Evolutionary conservation across 2,888 invertebrate species (phyloP).

Genomic region (Osedax frankpressi): DNA sequence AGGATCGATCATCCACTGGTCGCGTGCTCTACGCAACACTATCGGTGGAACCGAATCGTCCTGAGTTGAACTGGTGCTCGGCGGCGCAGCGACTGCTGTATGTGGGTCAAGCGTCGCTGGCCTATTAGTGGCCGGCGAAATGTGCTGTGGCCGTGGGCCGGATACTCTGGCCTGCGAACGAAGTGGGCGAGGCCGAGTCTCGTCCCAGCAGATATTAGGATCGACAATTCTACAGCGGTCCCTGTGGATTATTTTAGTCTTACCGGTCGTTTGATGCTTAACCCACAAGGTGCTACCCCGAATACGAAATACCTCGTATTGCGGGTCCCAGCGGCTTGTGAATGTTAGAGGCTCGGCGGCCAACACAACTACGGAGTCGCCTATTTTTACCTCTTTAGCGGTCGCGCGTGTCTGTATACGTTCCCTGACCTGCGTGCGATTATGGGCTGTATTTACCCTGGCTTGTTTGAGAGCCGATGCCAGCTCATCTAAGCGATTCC

Average conservation of each 20-base stretch:
- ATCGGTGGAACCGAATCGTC: background rate
- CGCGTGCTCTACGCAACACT: too few relatives aligned
- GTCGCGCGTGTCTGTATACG: background rate
- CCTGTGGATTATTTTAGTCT: background rate
- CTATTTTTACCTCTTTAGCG: background rate
- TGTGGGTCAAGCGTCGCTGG: too few relatives aligned
- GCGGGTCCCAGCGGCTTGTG: slow-evolving; percentile 16
- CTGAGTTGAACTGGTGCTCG: background rate
- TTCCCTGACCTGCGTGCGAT: background rate
- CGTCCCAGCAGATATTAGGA: slow-evolving; percentile 16
- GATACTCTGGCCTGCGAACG: too few relatives aligned
- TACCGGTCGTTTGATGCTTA: slow-evolving; percentile 8
- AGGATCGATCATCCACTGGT: background rate
- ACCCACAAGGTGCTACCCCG: slow-evolving; percentile 4
- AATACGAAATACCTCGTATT: background rate
- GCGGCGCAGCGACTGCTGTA: too few relatives aligned
- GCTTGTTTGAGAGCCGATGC: background rate
- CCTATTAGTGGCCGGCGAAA: too few relatives aligned
- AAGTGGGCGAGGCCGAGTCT: background rate
- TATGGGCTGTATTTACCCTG: background rate
- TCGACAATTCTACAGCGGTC: slow-evolving; percentile 1
- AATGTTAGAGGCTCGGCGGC: slow-evolving; percentile 2
- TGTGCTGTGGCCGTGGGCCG: background rate
- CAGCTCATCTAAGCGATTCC: background rate
- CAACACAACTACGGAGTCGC: slow-evolving; percentile 4